Base-by-base conservation (phyloP, 2,888 invertebrate genomes). In the Cyaniris semiargus region DNA sequence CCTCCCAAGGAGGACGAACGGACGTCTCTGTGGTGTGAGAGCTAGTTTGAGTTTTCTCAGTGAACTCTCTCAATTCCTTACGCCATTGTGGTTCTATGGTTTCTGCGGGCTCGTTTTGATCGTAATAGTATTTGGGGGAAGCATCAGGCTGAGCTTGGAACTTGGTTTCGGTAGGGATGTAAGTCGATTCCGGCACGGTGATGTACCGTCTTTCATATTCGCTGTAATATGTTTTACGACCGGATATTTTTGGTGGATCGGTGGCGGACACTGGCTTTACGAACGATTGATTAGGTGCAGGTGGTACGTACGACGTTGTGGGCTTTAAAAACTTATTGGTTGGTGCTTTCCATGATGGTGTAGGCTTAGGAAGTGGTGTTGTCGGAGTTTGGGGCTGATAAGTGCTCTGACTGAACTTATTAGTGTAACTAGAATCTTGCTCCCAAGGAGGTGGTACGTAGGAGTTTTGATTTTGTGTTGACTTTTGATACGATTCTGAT, bases 391-490 rank as follows among this genome's bases (percentile, higher is more conserved):
- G 84, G 53, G 90, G 86, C 81, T 91, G 88, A 76, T 89, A 91
- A 79, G 86, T 89, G 76, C 85, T 88, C 80, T 89, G 88, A 56
- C 85, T 85, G 75, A 86, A 83, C 60, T 84, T 87, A 70, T 88
- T 87, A 56, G 87, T 86, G 78, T 92, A 93, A 70, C 84, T 86
- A 21, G 89, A 83, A 79, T 92, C 93, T 80, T 93, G 93, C 82
- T 94, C 94, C 94, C 94, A 94, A 15, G 94, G 94, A 60, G 94
- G 94, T 77, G 94, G 94, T 7, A 94, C 92, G 79, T 94, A 94
- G 38, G 90, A 89, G 15, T 92, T 87, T 31, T 91, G 88, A 80
- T 88, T 88, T 78, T 90, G 90, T 76, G 87, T 83, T n/a, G 88
- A 83, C 76, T 86, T 87, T 80, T 91, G 87, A 79, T 90, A 92